phyloP scores from a whole-genome alignment of 1,140 invertebrate species.

The Oscheius sp. region DNA sequence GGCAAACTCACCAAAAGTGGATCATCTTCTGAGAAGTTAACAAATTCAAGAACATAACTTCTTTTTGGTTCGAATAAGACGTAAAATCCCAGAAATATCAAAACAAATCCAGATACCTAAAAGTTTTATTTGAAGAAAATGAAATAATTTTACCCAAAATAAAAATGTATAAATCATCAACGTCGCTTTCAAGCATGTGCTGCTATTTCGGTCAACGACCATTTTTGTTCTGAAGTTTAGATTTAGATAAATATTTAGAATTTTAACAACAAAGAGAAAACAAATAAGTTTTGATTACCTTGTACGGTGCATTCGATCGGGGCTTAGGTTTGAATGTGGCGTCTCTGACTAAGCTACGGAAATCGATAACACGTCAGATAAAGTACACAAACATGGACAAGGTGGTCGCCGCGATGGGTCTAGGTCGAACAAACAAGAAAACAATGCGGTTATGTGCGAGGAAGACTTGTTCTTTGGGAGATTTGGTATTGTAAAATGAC shows the following conservation, averaged over 20 bases:
- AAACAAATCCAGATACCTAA: constrained; percentile 28
- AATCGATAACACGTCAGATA: too few species aligned
- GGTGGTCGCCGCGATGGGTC: too few species aligned
- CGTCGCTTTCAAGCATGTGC: not conserved
- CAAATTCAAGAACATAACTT: constrained; percentile 40
- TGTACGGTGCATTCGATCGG: too few species aligned
- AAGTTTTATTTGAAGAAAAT: not conserved
- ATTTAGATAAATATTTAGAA: too few species aligned
- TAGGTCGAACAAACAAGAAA: too few species aligned
- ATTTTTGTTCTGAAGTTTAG: constrained; percentile 9
- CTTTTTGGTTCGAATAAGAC: constrained; percentile 41
- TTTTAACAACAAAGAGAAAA: not conserved
- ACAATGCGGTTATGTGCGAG: too few species aligned
- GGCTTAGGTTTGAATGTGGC: too few species aligned
- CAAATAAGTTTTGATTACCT: too few species aligned
- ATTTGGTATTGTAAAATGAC: too few species aligned
- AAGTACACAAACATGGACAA: too few species aligned
- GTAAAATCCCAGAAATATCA: constrained; percentile 42
- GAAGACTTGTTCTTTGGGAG: too few species aligned
- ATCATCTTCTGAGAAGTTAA: constrained; percentile 44
- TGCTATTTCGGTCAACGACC: constrained; percentile 15
- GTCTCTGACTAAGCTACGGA: too few species aligned
- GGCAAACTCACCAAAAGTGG: constrained; percentile 32
- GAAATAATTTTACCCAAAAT: constrained; percentile 14
- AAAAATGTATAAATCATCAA: constrained; percentile 20